Base-by-base conservation (phyloP, 2,888 invertebrate genomes). In the Pollenia angustigena region DNA sequence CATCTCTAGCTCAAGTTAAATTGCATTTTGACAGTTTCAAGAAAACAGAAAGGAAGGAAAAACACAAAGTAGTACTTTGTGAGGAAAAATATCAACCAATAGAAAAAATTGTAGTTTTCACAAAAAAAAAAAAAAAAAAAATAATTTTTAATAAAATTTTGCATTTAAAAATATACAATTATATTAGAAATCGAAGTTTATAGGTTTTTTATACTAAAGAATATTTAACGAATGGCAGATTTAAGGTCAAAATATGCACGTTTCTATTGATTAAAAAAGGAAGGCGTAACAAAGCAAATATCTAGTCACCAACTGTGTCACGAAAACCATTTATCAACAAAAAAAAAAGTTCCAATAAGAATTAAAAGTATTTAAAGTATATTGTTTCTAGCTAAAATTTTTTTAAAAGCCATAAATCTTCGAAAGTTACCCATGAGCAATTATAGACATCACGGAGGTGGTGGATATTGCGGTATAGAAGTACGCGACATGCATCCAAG, bases 381-480 rank as follows among this genome's bases (percentile, higher is more conserved):
- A 44, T 62, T 9, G 1, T n/a, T 72, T 44, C 54, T n/a, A 18
- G 18, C 64, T 66, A 60, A 50, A 81, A 71, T 12, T 16, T 48
- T 23, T 50, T 40, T 18, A 66, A 11, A 62, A 60, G 42, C 10
- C 1, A 12, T 50, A 72, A 48, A 12, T 23, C 52, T 64, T 6
- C 78, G 58, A 69, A 52, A 44, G n/a, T 18, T 66, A 80, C 32
- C 75, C 87, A 92, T 92, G 92, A 92, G 92, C 88, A 93, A 92
- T 84, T 92, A 92, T 89, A 92, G 92, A 90, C 92, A 92, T 89
- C 92, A 91, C 85, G 89, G 91, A 23, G 91, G 91, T 71, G 90
- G 90, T 42, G 92, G 91, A 74, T 92, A 92, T 81, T 92, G 92
- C 88, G 91, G 91, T 75, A 92, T 92, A 84, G 92, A 92, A 90